Evolutionary conservation across 1,140 invertebrate genomes (phyloP).

Genomic region (Papilio helenus): DNA sequence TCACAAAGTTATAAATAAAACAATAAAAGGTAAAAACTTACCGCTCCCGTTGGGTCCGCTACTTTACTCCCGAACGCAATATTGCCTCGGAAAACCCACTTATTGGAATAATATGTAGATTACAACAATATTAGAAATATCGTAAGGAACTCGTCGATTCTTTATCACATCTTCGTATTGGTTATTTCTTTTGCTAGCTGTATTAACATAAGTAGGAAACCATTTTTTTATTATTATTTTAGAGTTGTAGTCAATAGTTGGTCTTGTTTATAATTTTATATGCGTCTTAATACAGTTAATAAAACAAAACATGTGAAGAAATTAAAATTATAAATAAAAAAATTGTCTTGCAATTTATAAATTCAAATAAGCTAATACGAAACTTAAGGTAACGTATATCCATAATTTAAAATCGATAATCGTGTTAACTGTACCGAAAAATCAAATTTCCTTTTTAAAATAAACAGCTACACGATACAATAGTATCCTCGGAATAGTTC

Average conservation of each 20-base stretch:
- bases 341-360: too few species aligned
- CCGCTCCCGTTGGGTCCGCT: constrained; percentile 67
- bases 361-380: neutral
- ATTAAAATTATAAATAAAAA: too few species aligned
- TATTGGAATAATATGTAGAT: constrained; percentile 83
- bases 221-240: constrained; percentile 19
- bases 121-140: constrained; percentile 75
- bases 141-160: constrained; percentile 65
- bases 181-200: constrained; percentile 54
- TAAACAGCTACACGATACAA: constrained; percentile 41
- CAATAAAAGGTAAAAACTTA: constrained; percentile 81
- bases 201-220: constrained; percentile 22
- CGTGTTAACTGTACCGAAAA: constrained; percentile 27
- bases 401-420: neutral
- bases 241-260: too few species aligned
- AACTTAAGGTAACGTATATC: neutral
- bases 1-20: constrained; percentile 83
- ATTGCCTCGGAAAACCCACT: constrained; percentile 75
- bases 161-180: constrained; percentile 58
- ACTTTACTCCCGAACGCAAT: constrained; percentile 66
- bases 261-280: too few species aligned
- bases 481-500: constrained; percentile 62
- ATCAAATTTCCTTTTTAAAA: constrained; percentile 52
- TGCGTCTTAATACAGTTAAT: too few species aligned
- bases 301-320: too few species aligned